Percentiles rank a stretch among this genome's conserved stretches.
These are phyloP conservation scores for Nettapus auritus DNA, from an alignment of 2,113 vertebrate genomes.

Conservation along the genomic window DNA sequence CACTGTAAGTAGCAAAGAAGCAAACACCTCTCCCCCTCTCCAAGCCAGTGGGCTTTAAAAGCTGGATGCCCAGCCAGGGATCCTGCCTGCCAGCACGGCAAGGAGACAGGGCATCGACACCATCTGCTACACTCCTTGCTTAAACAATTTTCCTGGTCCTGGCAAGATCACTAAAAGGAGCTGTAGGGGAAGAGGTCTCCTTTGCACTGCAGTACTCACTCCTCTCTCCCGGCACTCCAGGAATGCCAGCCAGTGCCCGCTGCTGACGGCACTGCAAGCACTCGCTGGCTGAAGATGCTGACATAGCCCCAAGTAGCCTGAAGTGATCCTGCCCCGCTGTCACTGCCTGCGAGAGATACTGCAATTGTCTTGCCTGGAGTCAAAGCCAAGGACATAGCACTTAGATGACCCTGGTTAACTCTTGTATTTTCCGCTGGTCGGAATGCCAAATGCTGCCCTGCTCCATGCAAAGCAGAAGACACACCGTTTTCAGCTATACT, in stretches of 20 bases:
- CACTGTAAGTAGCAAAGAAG: not conserved
- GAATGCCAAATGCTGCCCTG: too few species aligned
- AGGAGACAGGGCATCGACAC: not conserved
- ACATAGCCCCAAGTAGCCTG: not conserved
- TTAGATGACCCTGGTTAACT: not conserved
- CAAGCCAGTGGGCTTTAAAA: not conserved
- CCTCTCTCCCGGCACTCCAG: rapidly evolving
- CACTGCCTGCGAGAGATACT: not conserved
- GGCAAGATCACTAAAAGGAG: not conserved
- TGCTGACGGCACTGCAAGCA: not conserved
- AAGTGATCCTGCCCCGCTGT: not conserved
- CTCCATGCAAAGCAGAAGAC: too few species aligned
- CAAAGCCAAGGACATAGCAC: not conserved
- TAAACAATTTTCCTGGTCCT: not conserved
- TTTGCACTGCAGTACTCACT: rapidly evolving
- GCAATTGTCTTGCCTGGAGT: not conserved
- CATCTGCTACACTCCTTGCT: not conserved
- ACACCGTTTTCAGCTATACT: too few species aligned
- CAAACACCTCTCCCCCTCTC: not conserved
- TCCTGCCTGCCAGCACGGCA: not conserved
- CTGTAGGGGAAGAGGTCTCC: not conserved
- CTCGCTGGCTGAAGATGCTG: not conserved
- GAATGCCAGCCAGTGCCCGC: rapidly evolving
- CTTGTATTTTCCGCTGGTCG: not conserved
- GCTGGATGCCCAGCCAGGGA: not conserved